Base-by-base conservation (phyloP, 2,888 invertebrate genomes). In the Catocala nupta region DNA sequence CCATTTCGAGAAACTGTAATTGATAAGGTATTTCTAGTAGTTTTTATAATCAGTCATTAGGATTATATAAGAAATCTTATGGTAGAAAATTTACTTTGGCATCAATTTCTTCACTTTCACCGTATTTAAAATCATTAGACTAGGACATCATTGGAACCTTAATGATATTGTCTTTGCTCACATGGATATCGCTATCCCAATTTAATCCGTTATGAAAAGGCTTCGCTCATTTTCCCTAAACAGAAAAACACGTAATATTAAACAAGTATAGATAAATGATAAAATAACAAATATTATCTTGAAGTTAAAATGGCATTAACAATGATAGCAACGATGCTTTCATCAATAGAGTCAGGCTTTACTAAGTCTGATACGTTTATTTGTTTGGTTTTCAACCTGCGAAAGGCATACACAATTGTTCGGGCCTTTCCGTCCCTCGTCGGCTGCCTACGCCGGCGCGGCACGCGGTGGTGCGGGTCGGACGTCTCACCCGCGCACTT, bases 241-340 rank as follows among this genome's bases (percentile, higher is more conserved):
- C 51, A 39, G 6, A 39, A 39, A 36, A 9, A 25, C 4, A 25
- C 25, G 25, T 39, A 39, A 39, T 39, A 39, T 39, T 39, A 39
- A 39, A 39, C 6, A n/a, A n/a, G n/a, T n/a, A n/a, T 25, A 25
- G 25, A 25, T 4, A 25, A 25, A 25, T 25, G 1, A 25, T 25
- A 25, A 25, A 25, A 25, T 25, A 25, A 25, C 25, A 25, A 25
- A 25, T 16, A 3, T 25, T 79, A 95, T 95, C 92, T 98, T 98
- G 90, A 98, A 98, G 84, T 98, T n/a, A n/a, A 98, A 50, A 98
- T 95, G 0, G 98, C 98, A 85, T 98, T 98, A 0, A 97, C 96
- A 7, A 98, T 94, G 1, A 98, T 95, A 68, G 97, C 90, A 48
- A 95, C 92, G 0, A 97, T 97, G 0, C 81, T 67, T 0, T 9